phyloP scores from a whole-genome alignment of 2,113 vertebrate genomes.

The Erpornis zantholeuca region DNA sequence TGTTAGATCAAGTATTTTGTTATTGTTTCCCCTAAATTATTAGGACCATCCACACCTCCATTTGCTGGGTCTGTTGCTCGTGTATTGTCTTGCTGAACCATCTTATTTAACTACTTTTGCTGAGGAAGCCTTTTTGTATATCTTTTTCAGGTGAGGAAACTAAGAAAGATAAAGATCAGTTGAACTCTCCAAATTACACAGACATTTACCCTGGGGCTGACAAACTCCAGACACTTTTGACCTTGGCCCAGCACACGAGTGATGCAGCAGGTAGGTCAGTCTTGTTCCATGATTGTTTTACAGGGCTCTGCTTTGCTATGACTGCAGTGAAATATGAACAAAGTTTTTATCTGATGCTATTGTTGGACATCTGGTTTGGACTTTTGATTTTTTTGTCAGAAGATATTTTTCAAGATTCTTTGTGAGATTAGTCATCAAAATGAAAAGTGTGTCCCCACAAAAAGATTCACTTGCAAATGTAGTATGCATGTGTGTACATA shows the following conservation, averaged over 20 bases:
- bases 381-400: neutral
- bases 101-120: neutral
- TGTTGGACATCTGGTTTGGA: neutral
- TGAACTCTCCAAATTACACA: neutral
- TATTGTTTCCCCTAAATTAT: neutral
- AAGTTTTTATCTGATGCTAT: neutral
- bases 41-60: neutral
- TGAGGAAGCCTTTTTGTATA: neutral
- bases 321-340: neutral
- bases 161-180: neutral
- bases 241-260: neutral
- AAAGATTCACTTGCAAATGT: neutral
- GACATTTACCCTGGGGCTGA: neutral
- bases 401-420: neutral
- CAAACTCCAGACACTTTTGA: neutral
- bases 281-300: neutral
- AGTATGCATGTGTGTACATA: rapidly evolving
- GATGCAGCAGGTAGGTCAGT: neutral
- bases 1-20: neutral
- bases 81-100: neutral
- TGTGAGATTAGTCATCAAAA: neutral
- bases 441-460: neutral
- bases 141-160: neutral
- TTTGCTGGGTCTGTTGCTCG: neutral
- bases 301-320: neutral